Evolutionary conservation across 2,113 vertebrate genomes (phyloP), one percentile per base, ranked within the genome.

Genomic region (Chaetodon auriga): DNA sequence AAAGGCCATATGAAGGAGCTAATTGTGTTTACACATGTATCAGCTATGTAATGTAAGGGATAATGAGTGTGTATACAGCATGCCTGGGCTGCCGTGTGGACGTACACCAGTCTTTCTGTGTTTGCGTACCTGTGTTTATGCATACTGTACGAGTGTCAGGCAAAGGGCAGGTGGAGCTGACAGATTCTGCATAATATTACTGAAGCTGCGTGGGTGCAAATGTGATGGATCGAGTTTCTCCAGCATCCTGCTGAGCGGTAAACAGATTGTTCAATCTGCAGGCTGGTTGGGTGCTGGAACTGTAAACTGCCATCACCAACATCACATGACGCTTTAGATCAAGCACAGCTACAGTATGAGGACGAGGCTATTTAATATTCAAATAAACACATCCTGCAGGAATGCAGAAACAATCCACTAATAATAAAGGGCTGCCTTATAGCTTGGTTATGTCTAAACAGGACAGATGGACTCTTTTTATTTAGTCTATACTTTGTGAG

Each of bases 261-360:
- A 94, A 93, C 91, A 92, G 90, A 83, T 75, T 90, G 90, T 80
- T 83, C 83, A 66, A 71, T 79, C 89, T 86, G 75, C 83, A 65
- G 78, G 68, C 36, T 60, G 83, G 81, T 75, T 57, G 84, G 86
- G 78, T 45, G 75, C 78, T 76, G 78, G 30, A 66, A 74, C 55
- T 83, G 89, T 25, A 66, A 19, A 79, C 38, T 58, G 60, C 65
- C 25, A 51, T 43, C 61, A 9, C 16, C 36, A 58, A 65, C 78
- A 7, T 83, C 74, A 55, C 74, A n/a, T 62, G 82, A 81, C 1
- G 45, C n/a, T 80, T 78, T 5, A 71, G 69, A 84, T 84, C 80
- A 81, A 79, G 85, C 43, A 64, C 30, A n/a, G 58, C 45, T 48
- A 11, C 21, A 12, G 48, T 25, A 19, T 36, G 51, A 68, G 46